Percentiles rank a stretch among this genome's conserved stretches.
Evolutionary conservation across 2,797 vertebrate species (phyloP).

Genomic region (Fistularia commersonii): DNA sequence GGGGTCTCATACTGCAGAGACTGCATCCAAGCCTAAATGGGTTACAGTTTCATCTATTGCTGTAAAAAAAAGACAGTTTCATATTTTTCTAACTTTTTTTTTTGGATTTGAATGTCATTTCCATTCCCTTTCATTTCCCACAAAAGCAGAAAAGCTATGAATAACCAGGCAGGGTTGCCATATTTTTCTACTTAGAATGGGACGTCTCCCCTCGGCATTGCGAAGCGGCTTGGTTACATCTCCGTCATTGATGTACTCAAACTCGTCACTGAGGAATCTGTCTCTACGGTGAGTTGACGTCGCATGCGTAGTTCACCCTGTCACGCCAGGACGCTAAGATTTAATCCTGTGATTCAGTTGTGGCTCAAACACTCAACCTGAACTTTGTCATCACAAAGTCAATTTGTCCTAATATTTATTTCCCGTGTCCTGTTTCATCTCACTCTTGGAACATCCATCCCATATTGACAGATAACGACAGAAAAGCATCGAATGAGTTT

Average conservation of each 20-base stretch:
- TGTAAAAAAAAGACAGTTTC: no score
- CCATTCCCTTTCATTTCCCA: no score
- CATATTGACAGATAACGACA: conserved; percentile 68
- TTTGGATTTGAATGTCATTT: neutral
- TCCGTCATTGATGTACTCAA: conserved; percentile 96
- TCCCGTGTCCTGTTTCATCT: neutral
- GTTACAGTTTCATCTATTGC: no score
- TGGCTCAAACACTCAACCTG: conserved; percentile 14
- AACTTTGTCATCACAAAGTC: neutral
- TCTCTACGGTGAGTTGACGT: conserved; percentile 76
- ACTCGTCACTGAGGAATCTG: conserved; percentile 88
- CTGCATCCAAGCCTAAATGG: no score
- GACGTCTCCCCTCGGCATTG: conserved; percentile 93
- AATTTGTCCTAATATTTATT: neutral
- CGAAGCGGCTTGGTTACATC: conserved; percentile 93
- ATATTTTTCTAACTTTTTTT: no score
- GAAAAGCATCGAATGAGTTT: conserved; percentile 98
- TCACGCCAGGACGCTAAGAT: conserved; percentile 12
- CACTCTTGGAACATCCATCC: no score
- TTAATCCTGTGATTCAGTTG: neutral
- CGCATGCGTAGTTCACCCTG: conserved; percentile 21
- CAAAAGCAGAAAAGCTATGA: neutral
- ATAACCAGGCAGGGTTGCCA: conserved; percentile 7
- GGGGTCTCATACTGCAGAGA: no score
- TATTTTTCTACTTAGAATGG: conserved; percentile 77